Conservation (phyloP, 1,140 invertebrate genomes). For the Chrysopa pallens region DNA sequence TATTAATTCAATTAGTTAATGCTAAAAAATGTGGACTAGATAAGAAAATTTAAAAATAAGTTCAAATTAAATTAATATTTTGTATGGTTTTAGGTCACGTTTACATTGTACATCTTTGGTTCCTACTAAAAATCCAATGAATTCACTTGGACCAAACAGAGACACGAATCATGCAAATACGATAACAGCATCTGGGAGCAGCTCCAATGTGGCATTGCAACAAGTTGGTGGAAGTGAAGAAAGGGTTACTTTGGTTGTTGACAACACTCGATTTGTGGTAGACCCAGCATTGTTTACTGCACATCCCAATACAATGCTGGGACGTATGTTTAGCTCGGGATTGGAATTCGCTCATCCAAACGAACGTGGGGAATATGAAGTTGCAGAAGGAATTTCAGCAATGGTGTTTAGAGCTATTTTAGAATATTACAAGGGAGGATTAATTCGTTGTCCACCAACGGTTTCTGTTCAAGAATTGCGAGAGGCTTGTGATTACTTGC, state of each 20-base stretch:
- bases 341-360: slow-evolving; percentile 87
- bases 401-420: slow-evolving; percentile 89
- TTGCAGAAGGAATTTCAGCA: slow-evolving; percentile 95
- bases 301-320: slow-evolving; percentile 85
- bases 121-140: neutral
- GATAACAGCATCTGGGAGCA: slow-evolving; percentile 16
- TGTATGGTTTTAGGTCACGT: neutral
- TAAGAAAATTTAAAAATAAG: too few species aligned
- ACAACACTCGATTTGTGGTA: slow-evolving; percentile 79
- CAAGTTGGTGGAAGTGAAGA: slow-evolving; percentile 37
- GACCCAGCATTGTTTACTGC: slow-evolving; percentile 81
- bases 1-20: too few species aligned
- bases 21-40: too few species aligned
- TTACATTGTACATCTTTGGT: neutral
- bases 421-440: slow-evolving; percentile 85
- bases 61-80: too few species aligned
- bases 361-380: slow-evolving; percentile 90
- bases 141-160: neutral
- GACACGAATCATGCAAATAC: slow-evolving; percentile 2
- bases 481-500: slow-evolving; percentile 96
- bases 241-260: slow-evolving; percentile 78
- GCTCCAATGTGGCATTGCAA: slow-evolving; percentile 14
- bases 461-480: slow-evolving; percentile 84
- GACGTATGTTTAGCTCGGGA: slow-evolving; percentile 92
- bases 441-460: slow-evolving; percentile 70